Conservation (phyloP, 2,797 vertebrate species). For the Megalops cyprinoides region DNA sequence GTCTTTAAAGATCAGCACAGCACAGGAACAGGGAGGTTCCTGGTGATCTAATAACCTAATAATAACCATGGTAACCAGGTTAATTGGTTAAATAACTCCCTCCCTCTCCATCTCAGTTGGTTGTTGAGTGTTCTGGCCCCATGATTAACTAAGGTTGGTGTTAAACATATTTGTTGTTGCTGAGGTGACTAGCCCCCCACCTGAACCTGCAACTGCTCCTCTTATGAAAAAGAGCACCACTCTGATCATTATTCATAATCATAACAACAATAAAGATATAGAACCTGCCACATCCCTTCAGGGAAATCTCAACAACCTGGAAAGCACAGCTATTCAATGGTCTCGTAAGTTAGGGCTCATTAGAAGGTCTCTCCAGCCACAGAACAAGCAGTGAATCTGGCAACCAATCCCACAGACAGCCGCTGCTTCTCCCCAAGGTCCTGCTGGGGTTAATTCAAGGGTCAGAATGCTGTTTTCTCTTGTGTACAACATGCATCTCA, state of each 20-base stretch:
- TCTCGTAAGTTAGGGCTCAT: background rate
- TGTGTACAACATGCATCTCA: background rate
- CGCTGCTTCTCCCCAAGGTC: background rate
- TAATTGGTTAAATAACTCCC: no score
- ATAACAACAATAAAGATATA: background rate
- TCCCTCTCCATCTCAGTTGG: no score
- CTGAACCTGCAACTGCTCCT: background rate
- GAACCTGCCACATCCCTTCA: background rate
- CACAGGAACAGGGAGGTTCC: no score
- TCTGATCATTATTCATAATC: conserved; percentile 11
- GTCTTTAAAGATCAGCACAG: no score
- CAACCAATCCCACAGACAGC: background rate
- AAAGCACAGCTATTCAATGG: background rate
- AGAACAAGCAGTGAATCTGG: background rate
- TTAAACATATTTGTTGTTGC: no score
- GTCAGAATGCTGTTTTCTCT: background rate
- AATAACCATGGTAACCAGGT: no score
- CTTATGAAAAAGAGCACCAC: conserved; percentile 5
- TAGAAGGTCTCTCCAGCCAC: background rate
- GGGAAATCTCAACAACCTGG: background rate
- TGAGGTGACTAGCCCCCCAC: no score
- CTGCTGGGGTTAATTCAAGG: background rate
- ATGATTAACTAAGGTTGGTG: no score
- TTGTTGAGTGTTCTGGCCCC: no score
- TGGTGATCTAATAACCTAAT: no score